Base-by-base conservation (phyloP, 1,140 invertebrate species). In the Phocides pigmalion region DNA sequence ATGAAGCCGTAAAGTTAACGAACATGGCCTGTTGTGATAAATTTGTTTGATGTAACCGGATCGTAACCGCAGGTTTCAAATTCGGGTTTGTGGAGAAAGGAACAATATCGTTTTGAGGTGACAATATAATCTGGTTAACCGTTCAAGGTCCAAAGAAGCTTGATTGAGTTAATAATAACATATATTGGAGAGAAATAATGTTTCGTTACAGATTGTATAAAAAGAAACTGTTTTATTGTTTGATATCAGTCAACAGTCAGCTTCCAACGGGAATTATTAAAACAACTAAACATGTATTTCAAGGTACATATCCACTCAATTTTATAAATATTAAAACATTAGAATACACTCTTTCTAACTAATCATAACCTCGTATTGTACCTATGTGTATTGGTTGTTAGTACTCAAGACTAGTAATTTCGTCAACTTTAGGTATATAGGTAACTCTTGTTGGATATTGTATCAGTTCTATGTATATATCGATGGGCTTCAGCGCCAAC, bases 31-130 rank as follows among this genome's bases (percentile, higher is more conserved):
- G 12, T 32, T 32, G 8, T 16, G 47, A 32, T 50, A 50, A 32
- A 15, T 50, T 28, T 50, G 32, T 50, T 50, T 50, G 22, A 32
- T 50, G 47, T 28, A 50, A 50, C 28, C 47, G 46, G 46, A 49
- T 22, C 46, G 46, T 12, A n/a, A 49, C 46, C 46, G 15, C 46
- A 49, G 46, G 46, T 49, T 49, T 49, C 44, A 19, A 47, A 15
- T 47, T 47, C 46, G 46, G 46, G 2, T 17, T 9, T 6, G 20
- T 11, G 28, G 46, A 28, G 46, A 49, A 49, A 49, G 46, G 46
- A 49, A 49, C 46, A 25, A 49, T 28, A 49, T 35, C 32, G n/a
- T 49, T 49, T 49, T 49, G 12, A 25, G 46, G 20, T 28, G 25
- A 49, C 46, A 49, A 49, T 49, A 49, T 47, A 19, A 20, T 49